Percentiles rank a stretch among this genome's conserved stretches.
phyloP scores from a whole-genome alignment of 2,888 invertebrate genomes.

The Dasypogon diadema region DNA sequence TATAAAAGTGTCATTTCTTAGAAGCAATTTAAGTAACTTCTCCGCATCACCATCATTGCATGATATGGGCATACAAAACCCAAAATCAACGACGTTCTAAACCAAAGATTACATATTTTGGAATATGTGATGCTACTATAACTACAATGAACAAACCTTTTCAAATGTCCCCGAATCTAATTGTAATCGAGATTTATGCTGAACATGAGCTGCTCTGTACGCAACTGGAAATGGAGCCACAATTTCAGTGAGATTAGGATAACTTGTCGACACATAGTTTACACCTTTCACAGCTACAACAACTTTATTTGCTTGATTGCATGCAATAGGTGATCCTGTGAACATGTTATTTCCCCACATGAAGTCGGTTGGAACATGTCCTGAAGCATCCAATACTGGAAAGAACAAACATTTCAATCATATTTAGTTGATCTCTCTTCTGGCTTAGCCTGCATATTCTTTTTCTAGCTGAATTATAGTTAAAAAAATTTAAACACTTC shows the following conservation, averaged over 20 bases:
- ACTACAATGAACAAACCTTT: slow-evolving; percentile 51
- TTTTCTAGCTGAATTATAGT: too few relatives aligned
- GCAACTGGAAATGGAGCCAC: slow-evolving; percentile 43
- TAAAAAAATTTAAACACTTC: too few relatives aligned
- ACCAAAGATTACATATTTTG: background rate
- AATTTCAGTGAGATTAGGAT: slow-evolving; percentile 23
- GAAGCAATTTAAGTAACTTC: slow-evolving; percentile 35
- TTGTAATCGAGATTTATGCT: slow-evolving; percentile 52
- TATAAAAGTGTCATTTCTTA: slow-evolving; percentile 49
- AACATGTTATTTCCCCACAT: slow-evolving; percentile 54
- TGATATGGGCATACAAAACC: slow-evolving; percentile 56
- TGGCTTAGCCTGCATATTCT: too few relatives aligned
- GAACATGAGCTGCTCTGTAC: slow-evolving; percentile 46
- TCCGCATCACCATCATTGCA: slow-evolving; percentile 52
- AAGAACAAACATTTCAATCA: too few relatives aligned
- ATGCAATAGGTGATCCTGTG: slow-evolving; percentile 52
- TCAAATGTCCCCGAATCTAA: slow-evolving; percentile 15
- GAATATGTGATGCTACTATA: too few relatives aligned
- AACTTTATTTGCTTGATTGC: slow-evolving; percentile 28
- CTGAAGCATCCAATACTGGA: slow-evolving; percentile 52
- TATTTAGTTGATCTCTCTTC: too few relatives aligned
- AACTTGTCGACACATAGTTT: background rate
- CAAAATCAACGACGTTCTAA: slow-evolving; percentile 56
- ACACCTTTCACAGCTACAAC: background rate
- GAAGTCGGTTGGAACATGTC: slow-evolving; percentile 50